phyloP scores from a whole-genome alignment of 2,113 vertebrate species.

The Tonatia bakeri region DNA sequence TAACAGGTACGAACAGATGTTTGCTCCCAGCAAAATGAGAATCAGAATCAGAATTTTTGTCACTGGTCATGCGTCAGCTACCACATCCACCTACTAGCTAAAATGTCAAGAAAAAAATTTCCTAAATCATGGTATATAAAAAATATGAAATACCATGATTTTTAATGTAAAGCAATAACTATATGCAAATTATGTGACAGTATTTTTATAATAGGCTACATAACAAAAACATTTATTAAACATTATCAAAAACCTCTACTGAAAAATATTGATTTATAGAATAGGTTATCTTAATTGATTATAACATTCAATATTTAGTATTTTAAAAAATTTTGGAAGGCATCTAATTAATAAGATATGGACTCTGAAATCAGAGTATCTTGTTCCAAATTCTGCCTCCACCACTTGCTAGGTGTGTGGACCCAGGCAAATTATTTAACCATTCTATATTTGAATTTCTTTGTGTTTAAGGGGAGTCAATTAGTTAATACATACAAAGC shows the following conservation, averaged over 20 bases:
- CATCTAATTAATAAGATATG: background rate
- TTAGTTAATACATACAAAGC: background rate
- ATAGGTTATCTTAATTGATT: background rate
- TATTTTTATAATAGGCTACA: background rate
- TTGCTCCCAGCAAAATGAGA: conserved; percentile 53
- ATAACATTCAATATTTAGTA: background rate
- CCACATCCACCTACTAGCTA: background rate
- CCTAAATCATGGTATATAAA: background rate
- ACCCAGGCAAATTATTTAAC: background rate
- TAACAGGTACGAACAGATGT: conserved; percentile 66
- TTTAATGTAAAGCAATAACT: background rate
- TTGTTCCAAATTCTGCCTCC: background rate
- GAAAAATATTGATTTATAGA: background rate
- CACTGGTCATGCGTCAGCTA: background rate
- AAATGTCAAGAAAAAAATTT: background rate
- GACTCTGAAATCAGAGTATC: background rate
- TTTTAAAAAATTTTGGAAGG: background rate
- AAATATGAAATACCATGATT: background rate
- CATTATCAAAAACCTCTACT: background rate
- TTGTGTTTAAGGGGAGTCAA: background rate
- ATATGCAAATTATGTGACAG: background rate
- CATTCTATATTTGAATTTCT: background rate
- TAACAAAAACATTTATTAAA: background rate
- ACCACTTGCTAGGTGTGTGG: background rate
- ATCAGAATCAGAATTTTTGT: background rate